Base-by-base conservation (phyloP, 2,888 invertebrate species). In the Eumerus sabulonum region DNA sequence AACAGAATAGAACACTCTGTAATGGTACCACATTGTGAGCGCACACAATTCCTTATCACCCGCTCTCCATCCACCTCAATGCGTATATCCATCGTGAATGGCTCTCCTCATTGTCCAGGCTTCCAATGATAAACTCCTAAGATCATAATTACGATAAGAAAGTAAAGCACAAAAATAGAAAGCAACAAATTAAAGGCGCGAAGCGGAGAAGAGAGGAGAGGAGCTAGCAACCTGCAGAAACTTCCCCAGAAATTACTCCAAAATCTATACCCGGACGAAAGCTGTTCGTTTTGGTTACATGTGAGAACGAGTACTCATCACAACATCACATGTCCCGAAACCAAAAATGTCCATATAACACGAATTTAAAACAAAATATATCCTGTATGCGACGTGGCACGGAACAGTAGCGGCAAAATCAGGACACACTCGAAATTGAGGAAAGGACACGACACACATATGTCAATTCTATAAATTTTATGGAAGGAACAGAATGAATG, bases 401-500 rank as follows among this genome's bases (percentile, higher is more conserved):
- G 38, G 16, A 73, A 40, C 47, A 67, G 13, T 44, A 67, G 13
- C 67, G 62, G 67, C 62, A 67, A 77, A 67, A 67, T 56, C 67
- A 59, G 67, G 73, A 36, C 77, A 73, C 56, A 68, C 67, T 63
- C 62, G 11, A 77, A 77, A 63, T 73, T 67, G 67, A 74, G 51
- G 42, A 70, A 60, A 79, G 60, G 74, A 79, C 79, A 74, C 70
- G 79, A 74, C 79, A 79, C 79, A 79, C 68, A 79, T 79, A 74
- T 74, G 79, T 79, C 74, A 79, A 73, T 64, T 79, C 63, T 70
- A 73, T 74, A 79, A 70, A 79, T 74, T 70, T 74, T 64, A 66
- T 56, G 68, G 67, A 63, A 68, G 64, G 63, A 63, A 74, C 63
- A 64, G 60, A 42, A 11, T 3, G 40, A 56, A 27, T 72, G 56